These are phyloP conservation scores for Axea sp. DNA, from an alignment of 2,888 invertebrate species.

Conservation along the genomic window DNA sequence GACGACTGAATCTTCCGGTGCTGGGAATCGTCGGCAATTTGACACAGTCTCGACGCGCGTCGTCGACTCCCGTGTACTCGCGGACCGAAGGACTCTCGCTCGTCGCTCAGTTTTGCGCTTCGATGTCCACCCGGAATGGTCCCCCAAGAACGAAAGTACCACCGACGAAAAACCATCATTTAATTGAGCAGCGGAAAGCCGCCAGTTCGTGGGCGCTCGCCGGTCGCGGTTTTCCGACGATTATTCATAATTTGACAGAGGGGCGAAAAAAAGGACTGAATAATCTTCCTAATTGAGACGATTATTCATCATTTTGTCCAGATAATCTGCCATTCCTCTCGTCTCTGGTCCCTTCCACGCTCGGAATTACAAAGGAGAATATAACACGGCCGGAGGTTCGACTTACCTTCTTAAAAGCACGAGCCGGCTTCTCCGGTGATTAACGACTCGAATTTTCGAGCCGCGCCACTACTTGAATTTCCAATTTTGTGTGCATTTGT, in stretches of 20 bases:
- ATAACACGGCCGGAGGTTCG: slow-evolving; percentile 16
- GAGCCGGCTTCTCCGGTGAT: slow-evolving; percentile 35
- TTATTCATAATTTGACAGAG: slow-evolving; percentile 38
- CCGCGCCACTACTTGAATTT: slow-evolving; percentile 40
- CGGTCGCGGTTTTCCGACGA: slow-evolving; percentile 1
- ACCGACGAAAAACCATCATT: neutral
- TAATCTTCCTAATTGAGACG: slow-evolving; percentile 31
- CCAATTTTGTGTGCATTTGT: slow-evolving; percentile 35
- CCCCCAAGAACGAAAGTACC: no score
- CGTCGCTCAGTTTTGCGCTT: no score
- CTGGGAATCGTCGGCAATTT: no score
- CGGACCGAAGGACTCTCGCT: no score
- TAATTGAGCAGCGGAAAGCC: neutral
- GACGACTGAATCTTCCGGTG: no score
- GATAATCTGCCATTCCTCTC: slow-evolving; percentile 32
- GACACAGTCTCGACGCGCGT: no score
- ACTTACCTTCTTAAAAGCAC: slow-evolving; percentile 45
- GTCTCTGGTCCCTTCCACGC: slow-evolving; percentile 13
- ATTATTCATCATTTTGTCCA: slow-evolving; percentile 50
- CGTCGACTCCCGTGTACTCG: no score
- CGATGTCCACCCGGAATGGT: no score
- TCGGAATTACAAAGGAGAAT: slow-evolving; percentile 34
- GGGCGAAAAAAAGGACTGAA: slow-evolving; percentile 10
- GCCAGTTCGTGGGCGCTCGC: neutral
- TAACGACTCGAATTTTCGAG: slow-evolving; percentile 51